Evolutionary conservation across 2,113 vertebrate genomes (phyloP).

Genomic region (Rhodinocichla rosea): DNA sequence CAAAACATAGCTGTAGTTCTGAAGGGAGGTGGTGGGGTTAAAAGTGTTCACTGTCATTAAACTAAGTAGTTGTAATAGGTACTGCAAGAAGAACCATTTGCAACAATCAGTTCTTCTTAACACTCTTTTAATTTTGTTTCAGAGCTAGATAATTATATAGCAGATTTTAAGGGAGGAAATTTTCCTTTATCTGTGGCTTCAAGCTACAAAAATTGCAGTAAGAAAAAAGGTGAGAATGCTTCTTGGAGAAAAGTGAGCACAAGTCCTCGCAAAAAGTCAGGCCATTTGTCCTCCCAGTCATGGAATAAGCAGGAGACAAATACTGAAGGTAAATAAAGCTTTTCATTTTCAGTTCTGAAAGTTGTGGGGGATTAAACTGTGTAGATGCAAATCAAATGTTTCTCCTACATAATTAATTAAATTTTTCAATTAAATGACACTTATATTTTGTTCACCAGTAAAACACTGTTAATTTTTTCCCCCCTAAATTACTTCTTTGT

Average conservation of each 20-base stretch:
- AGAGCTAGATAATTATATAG: constrained; percentile 86
- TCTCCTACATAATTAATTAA: background rate
- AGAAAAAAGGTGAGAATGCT: constrained; percentile 79
- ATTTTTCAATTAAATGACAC: background rate
- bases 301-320: constrained; percentile 75
- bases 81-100: background rate
- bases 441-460: background rate
- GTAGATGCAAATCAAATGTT: rapidly evolving
- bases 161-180: constrained; percentile 86
- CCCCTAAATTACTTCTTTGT: background rate
- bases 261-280: constrained; percentile 87
- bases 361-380: background rate
- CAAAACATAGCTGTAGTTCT: background rate
- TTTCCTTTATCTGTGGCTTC: constrained; percentile 84
- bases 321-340: constrained; percentile 66
- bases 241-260: constrained; percentile 92
- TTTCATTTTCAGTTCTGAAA: background rate
- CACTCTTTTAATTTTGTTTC: constrained; percentile 30
- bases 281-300: constrained; percentile 58
- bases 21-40: background rate
- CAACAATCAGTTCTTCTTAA: background rate
- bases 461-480: background rate
- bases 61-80: background rate
- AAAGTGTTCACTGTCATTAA: background rate
- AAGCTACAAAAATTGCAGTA: constrained; percentile 72